Evolutionary conservation across 2,888 invertebrate genomes (phyloP).

Genomic region (Stenodera caucasica): DNA sequence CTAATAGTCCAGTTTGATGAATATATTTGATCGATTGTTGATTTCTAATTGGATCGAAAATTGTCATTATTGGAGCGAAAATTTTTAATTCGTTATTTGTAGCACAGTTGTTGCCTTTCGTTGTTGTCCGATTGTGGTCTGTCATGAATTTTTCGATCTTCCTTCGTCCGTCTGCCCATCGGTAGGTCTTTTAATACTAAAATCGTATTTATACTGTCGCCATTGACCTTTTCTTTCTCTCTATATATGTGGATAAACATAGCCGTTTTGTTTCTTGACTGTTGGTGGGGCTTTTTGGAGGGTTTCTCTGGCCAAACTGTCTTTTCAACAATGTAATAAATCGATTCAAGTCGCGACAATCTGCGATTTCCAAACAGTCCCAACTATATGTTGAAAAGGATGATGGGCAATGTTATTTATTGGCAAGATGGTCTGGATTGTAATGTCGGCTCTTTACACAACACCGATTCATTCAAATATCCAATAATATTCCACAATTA

Average conservation of each 20-base stretch:
- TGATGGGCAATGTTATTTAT: constrained; percentile 18
- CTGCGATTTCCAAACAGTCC: constrained; percentile 42
- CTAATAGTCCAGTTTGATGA: too few relatives aligned
- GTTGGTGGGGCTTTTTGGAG: constrained; percentile 39
- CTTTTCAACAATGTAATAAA: constrained; percentile 52
- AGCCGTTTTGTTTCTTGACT: background rate
- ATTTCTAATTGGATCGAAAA: too few relatives aligned
- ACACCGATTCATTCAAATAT: background rate
- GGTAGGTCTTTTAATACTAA: constrained; percentile 1
- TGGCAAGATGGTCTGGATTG: constrained; percentile 18
- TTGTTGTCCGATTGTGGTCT: background rate
- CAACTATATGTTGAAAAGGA: background rate
- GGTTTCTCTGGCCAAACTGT: constrained; percentile 49
- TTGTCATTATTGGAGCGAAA: too few relatives aligned
- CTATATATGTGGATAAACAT: background rate
- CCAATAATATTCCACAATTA: too few relatives aligned
- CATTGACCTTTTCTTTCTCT: constrained; percentile 4
- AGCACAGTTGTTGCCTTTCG: too few relatives aligned
- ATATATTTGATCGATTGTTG: background rate
- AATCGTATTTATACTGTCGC: constrained; percentile 5
- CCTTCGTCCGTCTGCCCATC: background rate
- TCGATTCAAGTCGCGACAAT: constrained; percentile 42
- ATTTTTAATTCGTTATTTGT: too few relatives aligned
- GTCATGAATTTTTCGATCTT: constrained; percentile 7
- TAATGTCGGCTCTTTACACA: constrained; percentile 14